Base-by-base conservation (phyloP, 2,113 vertebrate species). In the Gnathonemus longibarbis region DNA sequence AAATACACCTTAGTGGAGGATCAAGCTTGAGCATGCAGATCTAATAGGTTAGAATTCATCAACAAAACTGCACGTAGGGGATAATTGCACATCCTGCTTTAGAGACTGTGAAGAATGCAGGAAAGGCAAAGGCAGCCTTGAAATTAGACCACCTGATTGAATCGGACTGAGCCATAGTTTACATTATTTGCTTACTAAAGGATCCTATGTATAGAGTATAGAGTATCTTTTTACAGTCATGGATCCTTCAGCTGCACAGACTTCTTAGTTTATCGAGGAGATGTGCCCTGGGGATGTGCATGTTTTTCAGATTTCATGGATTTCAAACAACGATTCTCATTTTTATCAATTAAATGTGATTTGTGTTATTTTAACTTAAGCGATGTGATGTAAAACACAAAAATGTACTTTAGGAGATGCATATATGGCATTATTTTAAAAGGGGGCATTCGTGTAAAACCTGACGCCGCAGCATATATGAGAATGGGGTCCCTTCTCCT, bases 1-100 rank as follows among this genome's bases (percentile, higher is more conserved):
- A 42, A 90, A 74, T 87, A 39, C 7, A 42, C 42, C 31, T 77
- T 10, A 53, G 66, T n/a, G 48, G 21, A 48, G 35, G 49, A 50
- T 53, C 62, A 80, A 87, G 89, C 52, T 80, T 50, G 48, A 80
- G 62, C 88, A 83, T 39, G 70, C 70, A 49, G 31, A 24, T 88
- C 35, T 52, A 46, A 52, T n/a, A 52, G 19, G 39, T 24, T 87
- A 13, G 17, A 87, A 88, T 35, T 35, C 35, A 53, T 56, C 53
- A 21, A 56, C 19, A 42, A 24, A 56, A 19, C 9, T 58, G 11
- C 39, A 88, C 21, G 10, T 9, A 52, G 46, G n/a, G 8, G n/a
- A 50, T 19, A 88, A 74, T 9, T 15, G 42, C 21, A 88, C 35
- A 35, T 66, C 58, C 42, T 48, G 87, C 58, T 88, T 56, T 21